Evolutionary conservation across 2,797 vertebrate species (phyloP).

Genomic region (Pogoniulus pusillus): DNA sequence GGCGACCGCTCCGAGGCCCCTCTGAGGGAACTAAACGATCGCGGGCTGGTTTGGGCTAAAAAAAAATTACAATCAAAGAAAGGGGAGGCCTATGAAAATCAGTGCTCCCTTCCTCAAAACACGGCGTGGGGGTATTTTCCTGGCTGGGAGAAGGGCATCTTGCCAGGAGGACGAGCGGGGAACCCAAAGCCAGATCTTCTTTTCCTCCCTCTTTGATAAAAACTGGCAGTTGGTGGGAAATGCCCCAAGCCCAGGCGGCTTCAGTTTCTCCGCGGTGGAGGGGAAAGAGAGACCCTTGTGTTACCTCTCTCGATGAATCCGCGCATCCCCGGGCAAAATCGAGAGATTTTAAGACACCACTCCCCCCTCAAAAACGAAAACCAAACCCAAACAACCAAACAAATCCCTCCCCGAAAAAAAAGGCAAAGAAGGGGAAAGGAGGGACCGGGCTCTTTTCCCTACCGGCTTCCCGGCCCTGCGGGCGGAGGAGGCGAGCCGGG

Average conservation of each 20-base stretch:
- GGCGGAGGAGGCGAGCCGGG: neutral
- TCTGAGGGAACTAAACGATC: neutral
- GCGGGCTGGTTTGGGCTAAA: neutral
- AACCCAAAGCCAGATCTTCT: neutral
- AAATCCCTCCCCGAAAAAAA: too few relatives aligned
- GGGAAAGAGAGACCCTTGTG: neutral
- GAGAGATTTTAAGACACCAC: neutral
- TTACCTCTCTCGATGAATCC: neutral
- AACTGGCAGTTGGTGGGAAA: neutral
- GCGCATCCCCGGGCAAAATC: neutral
- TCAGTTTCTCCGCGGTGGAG: neutral
- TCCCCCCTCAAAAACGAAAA: accelerated
- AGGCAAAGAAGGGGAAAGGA: neutral
- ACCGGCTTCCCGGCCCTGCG: neutral
- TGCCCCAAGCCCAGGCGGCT: neutral
- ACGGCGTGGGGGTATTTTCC: neutral
- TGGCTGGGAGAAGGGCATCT: neutral
- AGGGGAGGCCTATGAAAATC: neutral
- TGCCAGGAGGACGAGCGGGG: neutral
- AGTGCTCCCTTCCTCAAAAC: neutral
- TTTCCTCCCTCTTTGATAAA: neutral
- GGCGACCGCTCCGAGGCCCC: neutral
- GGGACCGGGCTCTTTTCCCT: neutral
- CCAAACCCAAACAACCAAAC: accelerated
- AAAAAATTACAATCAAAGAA: neutral